Conservation (phyloP, 2,113 vertebrate genomes). For the Microcebus murinus region DNA sequence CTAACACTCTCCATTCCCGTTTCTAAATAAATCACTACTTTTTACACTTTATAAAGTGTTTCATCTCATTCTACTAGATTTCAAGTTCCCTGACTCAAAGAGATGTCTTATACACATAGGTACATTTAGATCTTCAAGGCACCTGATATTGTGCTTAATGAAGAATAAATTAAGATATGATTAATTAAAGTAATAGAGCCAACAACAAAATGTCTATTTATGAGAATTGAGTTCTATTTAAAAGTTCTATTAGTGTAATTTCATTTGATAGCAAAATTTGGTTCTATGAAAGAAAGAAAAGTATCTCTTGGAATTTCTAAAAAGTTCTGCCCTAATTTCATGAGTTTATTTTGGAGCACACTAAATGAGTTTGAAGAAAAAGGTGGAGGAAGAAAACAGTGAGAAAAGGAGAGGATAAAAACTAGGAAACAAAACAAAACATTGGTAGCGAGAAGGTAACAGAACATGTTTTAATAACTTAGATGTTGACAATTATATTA, state of each 20-base stretch:
- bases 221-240: not conserved
- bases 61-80: not conserved
- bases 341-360: not conserved
- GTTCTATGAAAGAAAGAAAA: not conserved
- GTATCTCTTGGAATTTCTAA: not conserved
- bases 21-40: not conserved
- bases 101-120: not conserved
- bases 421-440: not conserved
- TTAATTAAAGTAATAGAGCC: not conserved
- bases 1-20: not conserved
- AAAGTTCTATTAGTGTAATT: not conserved
- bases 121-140: not conserved
- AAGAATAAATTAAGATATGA: not conserved
- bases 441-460: not conserved
- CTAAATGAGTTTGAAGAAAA: not conserved
- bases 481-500: not conserved
- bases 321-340: not conserved
- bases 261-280: conserved; percentile 29
- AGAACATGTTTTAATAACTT: not conserved
- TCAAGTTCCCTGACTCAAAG: not conserved
- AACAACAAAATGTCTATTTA: not conserved
- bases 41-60: not conserved
- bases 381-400: not conserved
- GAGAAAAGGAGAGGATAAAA: not conserved
- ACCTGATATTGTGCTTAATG: not conserved